These are phyloP conservation scores for Agrotis puta DNA, from an alignment of 2,888 invertebrate species.

Conservation along the genomic window DNA sequence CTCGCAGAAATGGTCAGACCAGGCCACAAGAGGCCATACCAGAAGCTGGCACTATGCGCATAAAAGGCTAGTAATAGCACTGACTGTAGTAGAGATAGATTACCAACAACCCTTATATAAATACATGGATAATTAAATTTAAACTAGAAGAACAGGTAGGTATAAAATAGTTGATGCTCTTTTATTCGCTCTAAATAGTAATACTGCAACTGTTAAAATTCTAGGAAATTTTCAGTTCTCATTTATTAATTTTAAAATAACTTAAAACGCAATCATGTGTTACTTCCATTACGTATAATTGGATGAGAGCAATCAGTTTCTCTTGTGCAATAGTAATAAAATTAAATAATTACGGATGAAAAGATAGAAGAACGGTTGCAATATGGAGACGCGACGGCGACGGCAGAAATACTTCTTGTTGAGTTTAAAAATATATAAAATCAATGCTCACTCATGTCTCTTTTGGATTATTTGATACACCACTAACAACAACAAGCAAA, in stretches of 20 bases:
- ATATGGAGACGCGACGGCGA: background rate
- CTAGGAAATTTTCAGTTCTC: background rate
- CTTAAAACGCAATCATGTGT: background rate
- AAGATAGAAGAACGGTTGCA: background rate
- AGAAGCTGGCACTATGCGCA: too few relatives aligned
- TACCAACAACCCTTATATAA: too few relatives aligned
- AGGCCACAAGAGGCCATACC: too few relatives aligned
- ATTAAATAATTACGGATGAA: background rate
- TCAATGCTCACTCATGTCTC: too few relatives aligned
- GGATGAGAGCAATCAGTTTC: background rate
- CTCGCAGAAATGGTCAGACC: too few relatives aligned
- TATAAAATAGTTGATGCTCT: background rate
- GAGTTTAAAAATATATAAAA: background rate
- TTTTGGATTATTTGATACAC: too few relatives aligned
- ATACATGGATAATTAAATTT: too few relatives aligned
- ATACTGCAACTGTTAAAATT: background rate
- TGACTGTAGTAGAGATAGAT: too few relatives aligned
- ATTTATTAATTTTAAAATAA: background rate
- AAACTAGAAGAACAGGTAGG: too few relatives aligned
- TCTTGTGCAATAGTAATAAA: constrained; percentile 3
- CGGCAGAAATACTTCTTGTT: background rate
- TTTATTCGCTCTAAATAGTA: background rate
- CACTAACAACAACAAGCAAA: too few relatives aligned
- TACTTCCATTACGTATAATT: background rate
- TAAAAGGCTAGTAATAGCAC: too few relatives aligned